Evolutionary conservation across 2,888 invertebrate genomes (phyloP).

Genomic region (Ophion ventricosus): DNA sequence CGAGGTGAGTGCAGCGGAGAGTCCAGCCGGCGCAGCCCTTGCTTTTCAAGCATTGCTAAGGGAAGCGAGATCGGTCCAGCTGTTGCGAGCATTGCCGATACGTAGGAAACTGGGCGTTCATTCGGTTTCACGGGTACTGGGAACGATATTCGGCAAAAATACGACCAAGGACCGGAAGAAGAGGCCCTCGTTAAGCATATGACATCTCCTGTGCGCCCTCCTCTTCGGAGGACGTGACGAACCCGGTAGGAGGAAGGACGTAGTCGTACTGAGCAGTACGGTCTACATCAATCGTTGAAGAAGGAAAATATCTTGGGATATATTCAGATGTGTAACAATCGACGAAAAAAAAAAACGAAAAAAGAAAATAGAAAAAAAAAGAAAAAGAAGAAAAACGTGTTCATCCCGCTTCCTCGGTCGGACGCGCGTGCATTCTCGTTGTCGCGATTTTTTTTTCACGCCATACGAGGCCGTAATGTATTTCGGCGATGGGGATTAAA

Average conservation of each 20-base stretch:
- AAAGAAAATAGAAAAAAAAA: conserved; percentile 22
- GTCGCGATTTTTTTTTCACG: conserved; percentile 24
- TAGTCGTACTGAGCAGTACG: conserved; percentile 80
- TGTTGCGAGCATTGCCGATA: conserved; percentile 88
- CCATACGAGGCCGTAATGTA: background rate
- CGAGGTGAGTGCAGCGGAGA: conserved; percentile 93
- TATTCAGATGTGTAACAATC: conserved; percentile 37
- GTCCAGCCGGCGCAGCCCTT: conserved; percentile 91
- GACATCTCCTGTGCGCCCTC: conserved; percentile 83
- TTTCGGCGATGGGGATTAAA: conserved; percentile 18
- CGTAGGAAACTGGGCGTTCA: conserved; percentile 90
- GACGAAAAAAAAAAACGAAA: conserved; percentile 31
- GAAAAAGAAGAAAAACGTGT: conserved; percentile 8
- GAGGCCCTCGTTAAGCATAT: conserved; percentile 91
- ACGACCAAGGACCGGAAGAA: conserved; percentile 91
- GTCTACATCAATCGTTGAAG: conserved; percentile 78
- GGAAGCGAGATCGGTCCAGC: conserved; percentile 91
- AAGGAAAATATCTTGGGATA: conserved; percentile 28
- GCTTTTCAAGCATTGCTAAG: conserved; percentile 91
- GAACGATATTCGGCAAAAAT: conserved; percentile 92
- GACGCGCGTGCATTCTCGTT: conserved; percentile 47
- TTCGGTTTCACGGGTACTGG: conserved; percentile 91
- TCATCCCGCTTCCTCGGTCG: conserved; percentile 8
- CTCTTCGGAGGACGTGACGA: conserved; percentile 80
- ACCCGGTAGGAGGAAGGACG: conserved; percentile 77